phyloP scores from a whole-genome alignment of 1,140 invertebrate genomes.

The Eulimnadia texana region DNA sequence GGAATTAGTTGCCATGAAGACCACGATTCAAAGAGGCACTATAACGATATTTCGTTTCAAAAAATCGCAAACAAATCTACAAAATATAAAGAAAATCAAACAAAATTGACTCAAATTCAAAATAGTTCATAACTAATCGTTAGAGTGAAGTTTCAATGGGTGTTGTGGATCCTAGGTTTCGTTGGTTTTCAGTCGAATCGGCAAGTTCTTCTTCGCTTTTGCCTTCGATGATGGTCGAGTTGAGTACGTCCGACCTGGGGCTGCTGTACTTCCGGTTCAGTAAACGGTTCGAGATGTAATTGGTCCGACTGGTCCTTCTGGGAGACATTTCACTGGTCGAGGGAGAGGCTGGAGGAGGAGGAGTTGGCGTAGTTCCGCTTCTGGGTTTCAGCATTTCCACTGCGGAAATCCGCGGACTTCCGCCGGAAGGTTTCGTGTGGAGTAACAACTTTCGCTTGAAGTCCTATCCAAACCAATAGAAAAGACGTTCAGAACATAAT shows the following conservation, averaged over 20 bases:
- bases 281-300: conserved; percentile 22
- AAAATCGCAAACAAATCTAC: too few relatives aligned
- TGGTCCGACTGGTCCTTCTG: conserved; percentile 18
- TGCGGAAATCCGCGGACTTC: conserved; percentile 50
- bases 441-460: neutral
- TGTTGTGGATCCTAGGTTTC: neutral
- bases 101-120: too few relatives aligned
- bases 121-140: too few relatives aligned
- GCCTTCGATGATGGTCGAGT: conserved; percentile 69
- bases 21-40: too few relatives aligned
- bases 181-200: neutral
- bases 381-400: conserved; percentile 65
- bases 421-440: conserved; percentile 37
- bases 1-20: too few relatives aligned
- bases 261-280: conserved; percentile 21
- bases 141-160: conserved; percentile 6
- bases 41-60: too few relatives aligned
- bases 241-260: conserved; percentile 60
- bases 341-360: conserved; percentile 32
- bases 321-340: conserved; percentile 33
- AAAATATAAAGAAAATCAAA: too few relatives aligned
- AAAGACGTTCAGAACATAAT: neutral
- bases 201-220: conserved; percentile 48
- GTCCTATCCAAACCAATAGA: neutral
- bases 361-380: conserved; percentile 24